A percentile compares a stretch with the other conserved stretches of the same genome.
phyloP scores from a whole-genome alignment of 2,888 invertebrate species.

The Hydriomena furcata region DNA sequence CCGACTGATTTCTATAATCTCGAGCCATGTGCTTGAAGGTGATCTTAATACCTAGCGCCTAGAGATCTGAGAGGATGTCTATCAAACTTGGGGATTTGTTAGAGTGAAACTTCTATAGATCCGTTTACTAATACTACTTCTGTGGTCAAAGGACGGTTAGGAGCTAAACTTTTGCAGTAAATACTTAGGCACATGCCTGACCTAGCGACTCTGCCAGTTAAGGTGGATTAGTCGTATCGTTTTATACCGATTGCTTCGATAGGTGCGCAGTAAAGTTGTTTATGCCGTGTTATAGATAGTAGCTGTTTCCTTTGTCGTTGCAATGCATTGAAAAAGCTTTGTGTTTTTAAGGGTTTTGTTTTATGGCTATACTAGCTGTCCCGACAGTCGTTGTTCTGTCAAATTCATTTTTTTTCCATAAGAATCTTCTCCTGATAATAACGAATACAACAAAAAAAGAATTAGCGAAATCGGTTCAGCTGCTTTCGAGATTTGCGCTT shows the following conservation, averaged over 20 bases:
- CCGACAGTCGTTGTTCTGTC: no score
- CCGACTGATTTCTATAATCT: no score
- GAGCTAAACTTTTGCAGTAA: constrained; percentile 39
- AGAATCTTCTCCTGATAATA: no score
- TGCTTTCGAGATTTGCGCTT: no score
- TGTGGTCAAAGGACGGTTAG: constrained; percentile 14
- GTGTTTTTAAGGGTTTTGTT: constrained; percentile 22
- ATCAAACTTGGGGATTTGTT: no score
- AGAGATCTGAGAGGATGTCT: no score
- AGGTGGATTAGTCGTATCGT: constrained; percentile 26
- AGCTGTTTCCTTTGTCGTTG: constrained; percentile 25
- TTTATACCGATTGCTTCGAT: constrained; percentile 28
- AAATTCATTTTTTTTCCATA: no score
- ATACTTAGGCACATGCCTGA: constrained; percentile 17
- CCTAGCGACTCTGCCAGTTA: constrained; percentile 16
- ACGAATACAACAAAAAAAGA: no score
- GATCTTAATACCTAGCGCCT: no score
- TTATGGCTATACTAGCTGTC: constrained; percentile 14
- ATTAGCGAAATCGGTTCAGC: no score
- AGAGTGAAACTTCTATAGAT: neutral
- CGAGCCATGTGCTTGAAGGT: no score
- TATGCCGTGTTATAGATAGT: constrained; percentile 27
- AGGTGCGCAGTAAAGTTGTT: constrained; percentile 30
- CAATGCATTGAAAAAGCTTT: constrained; percentile 15
- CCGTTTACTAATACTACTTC: neutral